Base-by-base conservation (phyloP, 2,888 invertebrate species). In the Andricus curvator region DNA sequence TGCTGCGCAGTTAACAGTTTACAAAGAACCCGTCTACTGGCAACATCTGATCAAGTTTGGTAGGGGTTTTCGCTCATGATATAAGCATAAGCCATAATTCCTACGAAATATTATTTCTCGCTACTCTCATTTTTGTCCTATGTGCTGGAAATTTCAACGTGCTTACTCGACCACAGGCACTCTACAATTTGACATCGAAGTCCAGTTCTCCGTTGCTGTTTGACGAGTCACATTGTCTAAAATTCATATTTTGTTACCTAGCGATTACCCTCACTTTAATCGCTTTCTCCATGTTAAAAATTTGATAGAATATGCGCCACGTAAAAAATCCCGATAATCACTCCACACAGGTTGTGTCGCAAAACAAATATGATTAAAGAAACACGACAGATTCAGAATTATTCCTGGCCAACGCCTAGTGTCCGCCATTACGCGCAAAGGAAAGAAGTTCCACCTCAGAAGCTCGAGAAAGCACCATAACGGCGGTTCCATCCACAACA, bases 1-100 rank as follows among this genome's bases (percentile, higher is more conserved):
- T 62, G 74, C 78, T 78, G 79, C 74, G 56, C 77, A 81, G 78
- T 78, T 70, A 65, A 78, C 77, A 64, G 80, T 78, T 70, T 68
- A 77, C 66, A 64, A 78, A 41, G 66, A 66, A 81, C 78, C 20
- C 67, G 56, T 70, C 56, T 67, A 2, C n/a, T 20, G 66, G 74
- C 20, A 65, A 78, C 80, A 17, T 48, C 68, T 70, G 51, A 51
- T 51, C 29, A 74, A 74, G 22, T 29, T 56, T 70, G 51, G 25
- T 29, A 51, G 20, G 29, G 8, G 13, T 70, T 29, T 25, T 51
- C 29, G 22, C 41, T 17, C 17, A 48, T 5, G 48, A 48, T 5
- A 51, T n/a, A 56, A 20, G 51, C 8, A 51, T 37, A 37, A 9
- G 37, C 37, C 37, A 37, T 8, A 1, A 37, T 51, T n/a, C 9